Evolutionary conservation across 2,113 vertebrate species (phyloP), one percentile per base, ranked within the genome.

Genomic region (Corvus moneduloides): DNA sequence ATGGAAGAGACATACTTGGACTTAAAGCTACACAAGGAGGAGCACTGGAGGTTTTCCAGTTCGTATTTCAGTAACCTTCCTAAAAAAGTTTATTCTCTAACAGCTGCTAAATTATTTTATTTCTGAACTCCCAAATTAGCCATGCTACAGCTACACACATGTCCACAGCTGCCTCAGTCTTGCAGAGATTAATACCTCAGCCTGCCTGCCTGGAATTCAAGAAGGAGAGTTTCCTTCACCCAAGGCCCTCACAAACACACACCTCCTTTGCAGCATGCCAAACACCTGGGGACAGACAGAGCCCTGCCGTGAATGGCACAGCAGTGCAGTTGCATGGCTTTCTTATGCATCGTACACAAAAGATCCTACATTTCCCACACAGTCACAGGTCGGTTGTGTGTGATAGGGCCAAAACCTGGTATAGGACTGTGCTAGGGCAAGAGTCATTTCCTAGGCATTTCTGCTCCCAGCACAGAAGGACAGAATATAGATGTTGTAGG

Each of bases 281-380:
- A 55, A 49, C 26, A 30, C 4, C 23, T 10, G 6, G 67, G 48
- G 16, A 54, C 16, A 71, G n/a, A 43, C 13, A 79, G 16, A 35
- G 16, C 27, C 13, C 20, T 23, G 4, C 6, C 2, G 0, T 66
- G 41, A 69, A 43, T 1, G 4, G 32, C 51, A 20, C 2, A 35
- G 17, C 35, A 73, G 12, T 5, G 48, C 27, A 56, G 30, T 22
- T 80, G n/a, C 43, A 15, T 5, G 17, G 13, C 48, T 91, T 64
- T 37, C 20, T 71, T 11, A 10, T 9, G 23, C 2, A 1, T 16
- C 0, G 0, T 5, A 46, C 15, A 6, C 27, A 28, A 49, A 4
- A 61, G 26, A 41, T 32, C 18, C 23, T 43, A 7, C 8, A 4
- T 43, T 63, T 71, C 26, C 30, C 32, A 18, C 48, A 54, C 9